Evolutionary conservation across 1,140 invertebrate genomes (phyloP).

Genomic region (Procambarus clarkii): DNA sequence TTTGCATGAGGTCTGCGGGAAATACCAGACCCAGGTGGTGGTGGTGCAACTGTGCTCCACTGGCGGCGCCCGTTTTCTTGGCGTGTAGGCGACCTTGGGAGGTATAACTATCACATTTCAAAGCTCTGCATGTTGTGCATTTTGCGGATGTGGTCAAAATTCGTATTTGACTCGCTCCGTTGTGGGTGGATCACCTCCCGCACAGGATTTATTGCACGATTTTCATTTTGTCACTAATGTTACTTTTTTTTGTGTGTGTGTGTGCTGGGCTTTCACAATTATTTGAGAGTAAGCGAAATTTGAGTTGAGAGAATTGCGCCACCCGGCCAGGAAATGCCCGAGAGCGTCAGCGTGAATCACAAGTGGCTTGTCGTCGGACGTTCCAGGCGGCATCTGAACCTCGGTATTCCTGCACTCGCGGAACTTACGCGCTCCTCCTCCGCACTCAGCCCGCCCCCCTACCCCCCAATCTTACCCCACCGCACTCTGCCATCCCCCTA

Average conservation of each 20-base stretch:
- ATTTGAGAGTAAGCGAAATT: background rate
- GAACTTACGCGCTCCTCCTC: background rate
- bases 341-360: conserved; percentile 13
- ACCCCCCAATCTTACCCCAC: too few species aligned
- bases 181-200: too few species aligned
- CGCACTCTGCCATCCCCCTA: too few species aligned
- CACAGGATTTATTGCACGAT: too few species aligned
- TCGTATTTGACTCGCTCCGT: background rate
- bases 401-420: background rate
- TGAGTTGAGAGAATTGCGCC: conserved; percentile 5
- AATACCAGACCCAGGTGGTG: conserved; percentile 14
- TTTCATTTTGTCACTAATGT: too few species aligned
- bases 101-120: conserved; percentile 21
- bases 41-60: background rate
- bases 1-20: background rate
- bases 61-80: conserved; percentile 20
- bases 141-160: background rate
- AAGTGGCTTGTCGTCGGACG: conserved; percentile 1
- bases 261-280: background rate
- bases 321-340: conserved; percentile 25
- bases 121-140: background rate
- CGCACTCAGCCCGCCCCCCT: too few species aligned
- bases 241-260: too few species aligned
- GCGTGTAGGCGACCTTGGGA: conserved; percentile 19
- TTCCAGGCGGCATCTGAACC: conserved; percentile 1